These are phyloP conservation scores for Aptenodytes patagonicus DNA, from an alignment of 2,113 vertebrate genomes.

Conservation along the genomic window DNA sequence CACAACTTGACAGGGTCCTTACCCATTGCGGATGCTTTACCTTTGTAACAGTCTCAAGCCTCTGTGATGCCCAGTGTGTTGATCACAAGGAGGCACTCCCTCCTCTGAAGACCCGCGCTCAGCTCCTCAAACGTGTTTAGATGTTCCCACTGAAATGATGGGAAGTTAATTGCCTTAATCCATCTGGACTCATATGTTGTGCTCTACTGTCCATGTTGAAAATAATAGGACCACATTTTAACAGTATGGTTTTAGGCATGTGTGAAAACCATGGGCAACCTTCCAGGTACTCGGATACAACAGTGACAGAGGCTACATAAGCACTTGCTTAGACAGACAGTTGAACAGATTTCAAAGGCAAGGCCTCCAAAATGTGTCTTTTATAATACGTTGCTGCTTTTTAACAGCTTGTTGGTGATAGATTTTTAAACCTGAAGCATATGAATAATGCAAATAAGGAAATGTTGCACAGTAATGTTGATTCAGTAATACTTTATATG, in stretches of 20 bases:
- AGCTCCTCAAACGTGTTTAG: background rate
- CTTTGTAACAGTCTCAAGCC: background rate
- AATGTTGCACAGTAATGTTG: conserved; percentile 30
- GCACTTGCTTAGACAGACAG: conserved; percentile 10
- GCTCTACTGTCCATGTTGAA: background rate
- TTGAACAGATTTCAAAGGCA: conserved; percentile 21
- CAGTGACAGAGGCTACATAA: background rate
- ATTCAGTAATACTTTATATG: conserved; percentile 39
- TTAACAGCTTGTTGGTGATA: conserved; percentile 12
- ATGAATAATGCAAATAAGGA: conserved; percentile 52
- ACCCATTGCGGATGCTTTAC: background rate
- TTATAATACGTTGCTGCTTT: background rate
- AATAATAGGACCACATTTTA: background rate
- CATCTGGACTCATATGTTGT: background rate
- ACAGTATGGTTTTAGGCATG: conserved; percentile 24
- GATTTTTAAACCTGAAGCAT: conserved; percentile 27
- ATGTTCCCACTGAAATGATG: background rate
- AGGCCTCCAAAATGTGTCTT: conserved; percentile 6
- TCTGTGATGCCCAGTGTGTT: background rate
- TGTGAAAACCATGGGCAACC: conserved; percentile 8
- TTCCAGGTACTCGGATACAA: background rate
- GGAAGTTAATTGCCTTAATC: background rate
- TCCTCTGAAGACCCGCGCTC: background rate
- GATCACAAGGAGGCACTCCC: background rate
- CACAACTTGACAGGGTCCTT: background rate